Evolutionary conservation across 2,113 vertebrate species (phyloP).

Genomic region (Oenanthe oenanthe): DNA sequence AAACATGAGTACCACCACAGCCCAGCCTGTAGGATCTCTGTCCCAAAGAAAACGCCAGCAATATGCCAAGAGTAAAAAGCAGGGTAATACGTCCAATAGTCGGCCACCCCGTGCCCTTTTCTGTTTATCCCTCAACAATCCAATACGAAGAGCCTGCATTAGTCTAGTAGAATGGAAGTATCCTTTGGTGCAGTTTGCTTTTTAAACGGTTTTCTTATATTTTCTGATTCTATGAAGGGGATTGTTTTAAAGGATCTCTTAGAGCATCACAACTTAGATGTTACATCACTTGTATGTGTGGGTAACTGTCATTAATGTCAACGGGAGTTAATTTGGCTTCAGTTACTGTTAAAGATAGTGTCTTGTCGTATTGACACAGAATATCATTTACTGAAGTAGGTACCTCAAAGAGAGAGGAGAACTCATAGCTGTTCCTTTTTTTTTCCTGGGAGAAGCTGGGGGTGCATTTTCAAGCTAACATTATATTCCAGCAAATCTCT

Average conservation of each 20-base stretch:
- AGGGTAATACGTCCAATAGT: constrained; percentile 93
- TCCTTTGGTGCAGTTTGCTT: constrained; percentile 79
- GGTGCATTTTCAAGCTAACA: background rate
- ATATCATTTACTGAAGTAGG: background rate
- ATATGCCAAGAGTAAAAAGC: constrained; percentile 99
- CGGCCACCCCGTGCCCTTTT: constrained; percentile 95
- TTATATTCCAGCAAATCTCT: background rate
- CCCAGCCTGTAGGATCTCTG: constrained; percentile 91
- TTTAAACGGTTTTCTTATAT: background rate
- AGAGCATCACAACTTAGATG: background rate
- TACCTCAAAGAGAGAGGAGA: background rate
- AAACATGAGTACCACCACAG: constrained; percentile 92
- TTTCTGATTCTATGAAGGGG: background rate
- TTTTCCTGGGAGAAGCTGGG: background rate
- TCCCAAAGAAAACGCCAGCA: constrained; percentile 99
- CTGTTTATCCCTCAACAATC: constrained; percentile 98
- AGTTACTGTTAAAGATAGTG: background rate
- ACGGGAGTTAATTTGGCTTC: background rate
- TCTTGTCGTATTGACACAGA: background rate
- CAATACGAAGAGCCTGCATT: constrained; percentile 98
- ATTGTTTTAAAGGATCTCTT: background rate
- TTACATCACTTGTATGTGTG: background rate
- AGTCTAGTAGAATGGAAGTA: constrained; percentile 99
- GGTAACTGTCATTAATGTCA: background rate
- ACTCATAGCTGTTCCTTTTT: background rate